Base-by-base conservation (phyloP, 2,888 invertebrate genomes). In the Cantharis rustica region DNA sequence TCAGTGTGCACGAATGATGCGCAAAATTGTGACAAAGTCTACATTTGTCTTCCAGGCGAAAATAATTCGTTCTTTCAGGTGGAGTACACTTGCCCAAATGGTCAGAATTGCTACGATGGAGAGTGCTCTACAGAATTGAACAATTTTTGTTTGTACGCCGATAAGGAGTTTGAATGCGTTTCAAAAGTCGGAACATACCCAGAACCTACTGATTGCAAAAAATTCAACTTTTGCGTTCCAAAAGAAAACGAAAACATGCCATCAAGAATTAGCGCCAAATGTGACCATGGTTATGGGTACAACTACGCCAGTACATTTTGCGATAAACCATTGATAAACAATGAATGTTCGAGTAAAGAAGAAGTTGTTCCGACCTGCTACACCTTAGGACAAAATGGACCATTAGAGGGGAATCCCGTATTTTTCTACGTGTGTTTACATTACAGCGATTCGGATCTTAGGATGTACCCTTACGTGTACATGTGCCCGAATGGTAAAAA, bases 121-220 rank as follows among this genome's bases (percentile, higher is more conserved):
- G 9, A 17, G 16, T 73, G 73, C 17, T 23, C n/a, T 15, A 61
- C 10, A 3, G 61, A 9, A 5, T 62, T 68, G 15, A 26, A n/a
- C 3, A 5, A 23, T 10, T 23, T 26, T 16, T 73, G 73, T 15
- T 61, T 27, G 1, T 10, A 61, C n/a, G 20, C 31, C 3, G 17
- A 20, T 11, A 16, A 11, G 16, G 16, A 68, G 1, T 73, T 73
- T 16, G n/a, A 23, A 9, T 73, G 73, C 20, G 11, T 3, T 16
- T 47, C 68, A 1, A 10, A n/a, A 5, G 61, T 61, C 7, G 75
- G 75, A 66, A 64, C 63, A 61, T 75, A 69, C 61, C 75, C 75
- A 3, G 75, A 75, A 26, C 75, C 75, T 4, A 16, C 15, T 10
- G 20, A 16, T 61, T 75, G 75, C n/a, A 72, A n/a, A 10, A 64